Percentiles rank a stretch among this genome's conserved stretches.
phyloP scores from a whole-genome alignment of 2,113 vertebrate genomes.

The Lophius piscatorius region DNA sequence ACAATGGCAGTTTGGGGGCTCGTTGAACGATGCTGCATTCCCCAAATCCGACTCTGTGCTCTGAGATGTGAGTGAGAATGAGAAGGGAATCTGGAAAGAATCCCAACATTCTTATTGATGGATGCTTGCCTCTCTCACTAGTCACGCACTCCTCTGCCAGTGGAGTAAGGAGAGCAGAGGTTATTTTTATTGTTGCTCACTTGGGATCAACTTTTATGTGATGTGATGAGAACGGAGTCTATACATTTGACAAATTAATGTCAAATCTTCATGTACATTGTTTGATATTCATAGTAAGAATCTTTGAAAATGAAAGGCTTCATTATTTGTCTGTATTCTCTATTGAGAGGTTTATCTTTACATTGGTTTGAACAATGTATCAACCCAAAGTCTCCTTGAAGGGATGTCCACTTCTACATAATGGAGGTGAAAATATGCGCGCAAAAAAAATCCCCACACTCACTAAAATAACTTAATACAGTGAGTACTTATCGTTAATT shows the following conservation, averaged over 20 bases:
- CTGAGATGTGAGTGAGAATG: constrained; percentile 63
- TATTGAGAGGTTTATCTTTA: too few species aligned
- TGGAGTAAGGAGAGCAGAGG: constrained; percentile 26
- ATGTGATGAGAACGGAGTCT: background rate
- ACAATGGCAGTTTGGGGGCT: constrained; percentile 73
- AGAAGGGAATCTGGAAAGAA: constrained; percentile 67
- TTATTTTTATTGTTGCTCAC: constrained; percentile 28
- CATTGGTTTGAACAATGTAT: too few species aligned
- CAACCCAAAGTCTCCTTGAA: too few species aligned
- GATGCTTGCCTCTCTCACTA: constrained; percentile 53
- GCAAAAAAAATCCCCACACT: too few species aligned
- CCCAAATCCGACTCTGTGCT: constrained; percentile 61
- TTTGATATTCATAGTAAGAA: constrained; percentile 2
- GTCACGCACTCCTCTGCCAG: constrained; percentile 37
- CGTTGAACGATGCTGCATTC: constrained; percentile 34
- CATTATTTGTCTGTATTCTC: too few species aligned
- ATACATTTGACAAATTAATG: background rate
- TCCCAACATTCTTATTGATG: constrained; percentile 69
- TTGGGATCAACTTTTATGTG: constrained; percentile 17
- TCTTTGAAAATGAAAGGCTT: background rate
- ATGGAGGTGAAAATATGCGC: too few species aligned
- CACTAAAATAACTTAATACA: too few species aligned
- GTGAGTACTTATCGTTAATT: too few species aligned
- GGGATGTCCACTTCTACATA: too few species aligned
- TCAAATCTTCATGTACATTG: background rate